Percentiles rank a stretch among this genome's conserved stretches.
These are phyloP conservation scores for Lacerta agilis DNA, from an alignment of 2,797 vertebrate genomes.

Conservation along the genomic window DNA sequence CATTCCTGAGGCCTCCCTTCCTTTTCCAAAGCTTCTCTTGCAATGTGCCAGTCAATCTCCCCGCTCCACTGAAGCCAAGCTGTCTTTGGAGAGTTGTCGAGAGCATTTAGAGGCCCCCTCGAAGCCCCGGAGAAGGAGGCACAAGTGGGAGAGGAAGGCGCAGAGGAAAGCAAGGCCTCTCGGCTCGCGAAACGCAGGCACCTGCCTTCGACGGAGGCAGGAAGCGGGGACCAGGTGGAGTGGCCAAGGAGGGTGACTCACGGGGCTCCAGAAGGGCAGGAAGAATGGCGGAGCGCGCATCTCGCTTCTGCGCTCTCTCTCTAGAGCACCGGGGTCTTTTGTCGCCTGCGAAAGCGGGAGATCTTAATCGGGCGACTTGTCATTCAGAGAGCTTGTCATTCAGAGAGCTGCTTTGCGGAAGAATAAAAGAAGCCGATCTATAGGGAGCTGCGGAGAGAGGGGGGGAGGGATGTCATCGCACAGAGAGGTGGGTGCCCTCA, in stretches of 20 bases:
- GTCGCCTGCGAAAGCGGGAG: background rate
- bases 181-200: background rate
- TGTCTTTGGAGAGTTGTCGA: background rate
- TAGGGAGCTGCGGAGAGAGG: background rate
- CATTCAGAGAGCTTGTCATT: background rate
- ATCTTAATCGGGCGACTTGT: background rate
- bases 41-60: background rate
- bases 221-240: background rate
- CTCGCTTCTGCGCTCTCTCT: background rate
- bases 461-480: background rate
- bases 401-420: background rate
- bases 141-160: background rate
- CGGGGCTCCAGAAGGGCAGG: fast-evolving
- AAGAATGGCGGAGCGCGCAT: background rate
- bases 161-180: background rate
- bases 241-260: background rate
- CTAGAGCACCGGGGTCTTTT: background rate
- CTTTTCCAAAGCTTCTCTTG: background rate
- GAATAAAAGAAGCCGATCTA: background rate
- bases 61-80: background rate
- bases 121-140: background rate
- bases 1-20: background rate
- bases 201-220: background rate
- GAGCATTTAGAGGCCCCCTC: background rate
- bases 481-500: background rate